Conservation (phyloP, 1,140 invertebrate species). For the Drosophila prosaltans region DNA sequence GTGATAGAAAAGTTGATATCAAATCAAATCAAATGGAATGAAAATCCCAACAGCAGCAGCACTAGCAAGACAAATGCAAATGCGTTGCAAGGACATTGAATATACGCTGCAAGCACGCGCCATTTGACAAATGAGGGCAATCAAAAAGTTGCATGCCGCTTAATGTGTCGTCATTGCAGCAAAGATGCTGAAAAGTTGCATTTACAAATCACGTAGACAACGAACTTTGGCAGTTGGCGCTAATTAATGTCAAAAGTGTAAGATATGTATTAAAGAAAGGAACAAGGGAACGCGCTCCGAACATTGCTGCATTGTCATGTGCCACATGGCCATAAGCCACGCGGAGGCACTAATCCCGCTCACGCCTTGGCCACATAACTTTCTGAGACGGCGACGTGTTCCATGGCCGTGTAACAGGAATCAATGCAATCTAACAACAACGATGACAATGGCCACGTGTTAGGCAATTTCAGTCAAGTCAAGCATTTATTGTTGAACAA, state of each 20-base stretch:
- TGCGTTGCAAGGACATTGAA: conserved; percentile 22
- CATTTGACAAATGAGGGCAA: conserved; percentile 68
- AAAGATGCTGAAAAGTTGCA: conserved; percentile 31
- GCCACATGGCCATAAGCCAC: conserved; percentile 7
- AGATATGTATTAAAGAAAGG: conserved; percentile 39
- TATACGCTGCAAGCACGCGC: conserved; percentile 43
- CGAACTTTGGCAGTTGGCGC: conserved; percentile 50
- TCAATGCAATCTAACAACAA: conserved; percentile 24
- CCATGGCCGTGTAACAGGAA: conserved; percentile 2
- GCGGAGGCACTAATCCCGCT: conserved; percentile 53
- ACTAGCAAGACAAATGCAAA: conserved; percentile 2
- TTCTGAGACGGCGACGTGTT: conserved; percentile 60
- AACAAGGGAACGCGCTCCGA: background rate
- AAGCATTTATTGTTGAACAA: conserved; percentile 44
- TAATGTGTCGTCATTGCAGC: conserved; percentile 26
- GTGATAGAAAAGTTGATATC: conserved; percentile 8
- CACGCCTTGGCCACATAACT: conserved; percentile 62
- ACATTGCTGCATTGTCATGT: conserved; percentile 39
- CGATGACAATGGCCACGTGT: conserved; percentile 52
- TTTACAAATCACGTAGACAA: conserved; percentile 62
- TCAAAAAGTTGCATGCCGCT: conserved; percentile 51
- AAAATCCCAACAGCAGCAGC: background rate
- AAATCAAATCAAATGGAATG: conserved; percentile 26
- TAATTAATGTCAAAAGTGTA: conserved; percentile 72
- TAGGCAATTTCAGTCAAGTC: conserved; percentile 40